Base-by-base conservation (phyloP, 1,140 invertebrate genomes). In the Drosophila nigromelanica region DNA sequence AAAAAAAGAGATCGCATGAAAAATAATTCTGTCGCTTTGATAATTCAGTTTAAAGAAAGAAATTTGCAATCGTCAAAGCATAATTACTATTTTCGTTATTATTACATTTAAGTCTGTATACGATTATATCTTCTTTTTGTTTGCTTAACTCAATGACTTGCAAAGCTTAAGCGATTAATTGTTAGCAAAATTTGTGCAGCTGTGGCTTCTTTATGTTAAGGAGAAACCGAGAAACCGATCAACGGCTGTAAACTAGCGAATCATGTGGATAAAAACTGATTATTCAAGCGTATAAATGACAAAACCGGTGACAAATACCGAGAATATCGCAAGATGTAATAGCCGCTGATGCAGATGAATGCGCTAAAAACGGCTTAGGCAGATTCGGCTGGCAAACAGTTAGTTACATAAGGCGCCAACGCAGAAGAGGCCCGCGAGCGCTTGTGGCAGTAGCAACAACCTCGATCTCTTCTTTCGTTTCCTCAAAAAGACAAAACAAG, bases 371-470 rank as follows among this genome's bases (percentile, higher is more conserved):
- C 21, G 27, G 50, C n/a, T 14, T 18, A 35, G 47, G 4, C 42
- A 60, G 56, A 66, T 72, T 66, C 74, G 58, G 58, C 74, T 52
- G 48, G 55, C 55, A 51, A 33, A 37, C 69, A 48, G 45, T 15
- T 11, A 51, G 35, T 86, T 87, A 82, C 82, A 86, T 86, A 86
- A 86, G 80, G 80, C 67, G 76, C 80, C 80, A 78, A 79, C 80
- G 80, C 80, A 82, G 80, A 82, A 78, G 79, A 72, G 74, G 37
- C 64, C 52, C 59, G 56, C n/a, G 30, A 51, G 35, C 56, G 42
- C 42, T 37, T 24, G 37, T 55, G 66, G 60, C 63, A 62, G 59
- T 69, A 74, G 71, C 66, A 67, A 73, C 70, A 80, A 80, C 68
- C 73, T 62, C 72, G 62, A 58, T 51, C 62, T 73, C 73, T 67